Percentiles rank a stretch among this genome's conserved stretches.
Conservation (phyloP, 2,113 vertebrate species). For the Neogobius melanostomus region DNA sequence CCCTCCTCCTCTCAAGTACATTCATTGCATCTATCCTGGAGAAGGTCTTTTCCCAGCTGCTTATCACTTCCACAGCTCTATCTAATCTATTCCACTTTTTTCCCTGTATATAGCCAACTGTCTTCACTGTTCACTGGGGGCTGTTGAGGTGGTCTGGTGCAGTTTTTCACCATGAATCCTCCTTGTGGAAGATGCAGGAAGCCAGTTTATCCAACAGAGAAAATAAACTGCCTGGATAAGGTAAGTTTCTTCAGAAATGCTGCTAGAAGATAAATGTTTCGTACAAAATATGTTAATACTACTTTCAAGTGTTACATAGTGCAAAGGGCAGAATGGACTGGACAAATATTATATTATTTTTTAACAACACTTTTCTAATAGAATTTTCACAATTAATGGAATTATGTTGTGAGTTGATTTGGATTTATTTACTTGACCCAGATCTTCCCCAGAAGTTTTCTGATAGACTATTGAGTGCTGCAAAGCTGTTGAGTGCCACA, state of each 20-base stretch:
- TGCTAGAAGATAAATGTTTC: too few relatives aligned
- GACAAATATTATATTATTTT: too few relatives aligned
- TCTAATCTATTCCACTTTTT: neutral
- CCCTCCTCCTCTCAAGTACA: conserved; percentile 48
- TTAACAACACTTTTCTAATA: too few relatives aligned
- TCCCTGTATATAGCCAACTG: neutral
- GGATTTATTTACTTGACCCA: neutral
- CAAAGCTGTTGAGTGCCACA: too few relatives aligned
- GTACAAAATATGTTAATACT: too few relatives aligned
- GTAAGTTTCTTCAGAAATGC: conserved; percentile 64
- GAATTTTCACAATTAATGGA: too few relatives aligned
- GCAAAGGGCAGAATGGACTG: too few relatives aligned
- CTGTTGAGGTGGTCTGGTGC: neutral
- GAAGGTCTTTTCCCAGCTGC: conserved; percentile 1
- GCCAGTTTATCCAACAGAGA: conserved; percentile 96
- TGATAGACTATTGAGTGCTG: too few relatives aligned
- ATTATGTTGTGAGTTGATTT: too few relatives aligned
- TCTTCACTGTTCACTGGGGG: neutral
- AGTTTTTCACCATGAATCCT: conserved; percentile 83
- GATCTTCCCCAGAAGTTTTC: neutral
- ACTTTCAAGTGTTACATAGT: too few relatives aligned
- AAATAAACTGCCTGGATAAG: conserved; percentile 96
- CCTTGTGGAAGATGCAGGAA: conserved; percentile 91
- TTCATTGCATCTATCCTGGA: conserved; percentile 16
- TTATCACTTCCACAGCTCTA: neutral